Evolutionary conservation across 1,140 invertebrate genomes (phyloP).

Genomic region (Drosophila subobscura): DNA sequence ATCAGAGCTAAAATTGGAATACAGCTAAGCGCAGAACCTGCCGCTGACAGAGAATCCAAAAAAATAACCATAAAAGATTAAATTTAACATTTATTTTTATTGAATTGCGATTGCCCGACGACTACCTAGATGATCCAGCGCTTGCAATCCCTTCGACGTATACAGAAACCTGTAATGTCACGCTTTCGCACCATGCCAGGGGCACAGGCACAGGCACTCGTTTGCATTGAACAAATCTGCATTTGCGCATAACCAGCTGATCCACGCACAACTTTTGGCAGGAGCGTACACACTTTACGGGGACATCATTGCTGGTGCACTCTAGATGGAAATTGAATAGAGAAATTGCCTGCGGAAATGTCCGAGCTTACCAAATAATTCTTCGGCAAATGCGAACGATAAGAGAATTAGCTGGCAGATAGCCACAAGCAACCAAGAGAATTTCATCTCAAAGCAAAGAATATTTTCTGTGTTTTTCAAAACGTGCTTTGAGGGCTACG

Average conservation of each 20-base stretch:
- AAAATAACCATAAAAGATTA: constrained; percentile 33
- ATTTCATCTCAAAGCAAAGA: too few relatives aligned
- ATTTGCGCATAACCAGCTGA: constrained; percentile 1
- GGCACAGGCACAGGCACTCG: constrained; percentile 42
- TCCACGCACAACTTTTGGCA: constrained; percentile 32
- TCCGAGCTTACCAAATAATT: not conserved
- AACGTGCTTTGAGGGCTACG: too few relatives aligned
- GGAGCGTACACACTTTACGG: constrained; percentile 36
- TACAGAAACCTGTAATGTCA: constrained; percentile 25
- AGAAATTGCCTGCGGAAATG: not conserved
- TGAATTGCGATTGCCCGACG: not conserved
- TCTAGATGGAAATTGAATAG: constrained; percentile 14
- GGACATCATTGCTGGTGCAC: constrained; percentile 7
- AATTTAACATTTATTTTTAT: not conserved
- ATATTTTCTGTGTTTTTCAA: too few relatives aligned
- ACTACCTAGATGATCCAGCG: constrained; percentile 32
- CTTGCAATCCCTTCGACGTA: constrained; percentile 5
- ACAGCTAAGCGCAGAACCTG: constrained; percentile 8
- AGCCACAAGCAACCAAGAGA: too few relatives aligned
- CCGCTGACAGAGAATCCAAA: constrained; percentile 19
- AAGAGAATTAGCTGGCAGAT: too few relatives aligned
- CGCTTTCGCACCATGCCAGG: constrained; percentile 29
- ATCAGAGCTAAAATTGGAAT: constrained; percentile 11
- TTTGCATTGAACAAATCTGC: constrained; percentile 8
- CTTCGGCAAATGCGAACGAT: too few relatives aligned